Percentiles rank a stretch among this genome's conserved stretches.
Conservation (phyloP, 2,888 invertebrate species). For the Chorisops tibialis region DNA sequence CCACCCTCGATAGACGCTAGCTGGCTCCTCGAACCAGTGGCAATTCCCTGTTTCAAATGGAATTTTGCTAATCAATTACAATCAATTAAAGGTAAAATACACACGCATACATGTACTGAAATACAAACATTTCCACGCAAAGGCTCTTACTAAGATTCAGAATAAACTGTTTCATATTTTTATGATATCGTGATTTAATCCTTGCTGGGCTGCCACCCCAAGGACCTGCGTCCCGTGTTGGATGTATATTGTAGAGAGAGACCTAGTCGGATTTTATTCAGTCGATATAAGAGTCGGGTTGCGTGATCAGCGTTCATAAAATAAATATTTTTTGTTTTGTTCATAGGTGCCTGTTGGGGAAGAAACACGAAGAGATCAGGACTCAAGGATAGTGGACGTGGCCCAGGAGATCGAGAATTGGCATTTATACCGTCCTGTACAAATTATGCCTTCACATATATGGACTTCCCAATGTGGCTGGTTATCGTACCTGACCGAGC, state of each 20-base stretch:
- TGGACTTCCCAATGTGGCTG: background rate
- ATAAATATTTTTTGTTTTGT: conserved; percentile 18
- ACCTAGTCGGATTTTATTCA: too few relatives aligned
- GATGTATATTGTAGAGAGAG: background rate
- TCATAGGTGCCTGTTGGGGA: conserved; percentile 2
- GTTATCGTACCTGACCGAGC: background rate
- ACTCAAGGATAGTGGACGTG: background rate
- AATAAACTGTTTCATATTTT: conserved; percentile 23
- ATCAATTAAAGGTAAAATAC: conserved; percentile 16
- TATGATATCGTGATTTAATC: conserved; percentile 27
- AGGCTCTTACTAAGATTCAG: background rate
- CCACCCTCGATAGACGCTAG: too few relatives aligned
- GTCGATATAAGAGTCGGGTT: conserved; percentile 5
- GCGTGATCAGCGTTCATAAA: conserved; percentile 26
- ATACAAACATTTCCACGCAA: background rate
- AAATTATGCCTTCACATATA: background rate
- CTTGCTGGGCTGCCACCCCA: background rate
- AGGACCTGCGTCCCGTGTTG: conserved; percentile 10
- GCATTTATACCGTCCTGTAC: background rate
- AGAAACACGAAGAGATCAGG: background rate
- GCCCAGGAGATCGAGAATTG: background rate
- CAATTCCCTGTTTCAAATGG: too few relatives aligned
- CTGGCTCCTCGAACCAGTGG: too few relatives aligned
- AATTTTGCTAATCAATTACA: conserved; percentile 20
- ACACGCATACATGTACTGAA: background rate